Percentiles rank a stretch among this genome's conserved stretches.
Conservation (phyloP, 2,888 invertebrate species). For the Hypena proboscidalis region DNA sequence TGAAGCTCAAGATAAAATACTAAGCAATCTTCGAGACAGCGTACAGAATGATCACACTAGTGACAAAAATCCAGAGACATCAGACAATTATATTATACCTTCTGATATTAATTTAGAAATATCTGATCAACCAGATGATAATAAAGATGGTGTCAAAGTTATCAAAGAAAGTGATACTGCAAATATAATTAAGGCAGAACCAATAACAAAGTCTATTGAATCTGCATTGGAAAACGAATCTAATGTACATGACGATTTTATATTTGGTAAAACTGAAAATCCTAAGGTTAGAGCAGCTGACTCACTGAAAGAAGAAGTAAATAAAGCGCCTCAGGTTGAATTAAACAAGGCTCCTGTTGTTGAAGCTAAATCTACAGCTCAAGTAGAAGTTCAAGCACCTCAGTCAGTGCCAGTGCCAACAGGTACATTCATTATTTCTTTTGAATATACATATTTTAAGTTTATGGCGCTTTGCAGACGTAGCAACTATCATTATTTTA, state of each 20-base stretch:
- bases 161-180: conserved; percentile 8
- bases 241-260: conserved; percentile 14
- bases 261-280: conserved; percentile 21
- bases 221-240: not conserved
- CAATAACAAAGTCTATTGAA: not conserved
- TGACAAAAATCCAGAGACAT: conserved; percentile 12
- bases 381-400: not conserved
- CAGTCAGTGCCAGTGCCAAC: not conserved
- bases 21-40: conserved; percentile 42
- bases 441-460: no score
- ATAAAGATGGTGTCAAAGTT: not conserved
- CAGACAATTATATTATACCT: conserved; percentile 15
- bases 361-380: not conserved
- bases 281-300: not conserved
- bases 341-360: not conserved
- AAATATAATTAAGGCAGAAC: not conserved
- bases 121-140: conserved; percentile 3
- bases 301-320: not conserved
- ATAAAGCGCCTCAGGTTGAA: not conserved
- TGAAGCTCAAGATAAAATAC: conserved; percentile 60
- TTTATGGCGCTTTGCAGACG: no score
- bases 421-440: conserved; percentile 5
- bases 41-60: conserved; percentile 31
- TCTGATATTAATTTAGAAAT: conserved; percentile 12
- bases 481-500: no score